Base-by-base conservation (phyloP, 2,888 invertebrate species). In the Sinhomidia bicolor region DNA sequence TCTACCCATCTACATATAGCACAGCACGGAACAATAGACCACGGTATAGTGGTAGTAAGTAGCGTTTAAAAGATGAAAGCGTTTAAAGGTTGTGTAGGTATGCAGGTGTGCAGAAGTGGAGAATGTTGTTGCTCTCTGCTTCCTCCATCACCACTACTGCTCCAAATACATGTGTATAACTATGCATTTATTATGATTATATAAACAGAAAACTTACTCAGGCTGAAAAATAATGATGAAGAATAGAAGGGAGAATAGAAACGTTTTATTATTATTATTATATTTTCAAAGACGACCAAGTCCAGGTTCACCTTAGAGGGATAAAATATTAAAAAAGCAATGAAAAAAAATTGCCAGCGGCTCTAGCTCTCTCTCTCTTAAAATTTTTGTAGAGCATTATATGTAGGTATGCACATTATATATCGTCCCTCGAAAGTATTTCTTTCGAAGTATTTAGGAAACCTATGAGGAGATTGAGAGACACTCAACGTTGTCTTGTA, bases 271-370 rank as follows among this genome's bases (percentile, higher is more conserved):
- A 54, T 51, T 51, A 29, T 78, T 54, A 23, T 76, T 68, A 44
- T 44, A 5, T 74, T 51, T n/a, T 51, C 29, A 10, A 47, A 65
- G 57, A 65, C n/a, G 51, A 47, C 26, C 51, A 47, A 74, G 26
- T 74, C 26, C 29, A 65, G 44, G 62, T 44, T 44, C 32, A 9
- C 23, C 60, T 57, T 32, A n/a, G 51, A 65, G 44, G 14, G 68
- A 26, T 60, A 36, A 44, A 44, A 29, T 29, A 47, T 0, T 20
- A 0, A 60, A 23, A 26, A 60, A 29, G 4, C 51, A 80, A 60
- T 23, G 60, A 74, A 47, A 65, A 68, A 57, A 83, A 85, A 85
- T 85, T 76, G 85, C 85, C 68, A 79, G 79, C 85, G 79, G 85
- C 79, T 85, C 68, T 79, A 23, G 36, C 60, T 60, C 60, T 36